phyloP scores from a whole-genome alignment of 1,140 invertebrate species.

The Calliopsis andreniformis region DNA sequence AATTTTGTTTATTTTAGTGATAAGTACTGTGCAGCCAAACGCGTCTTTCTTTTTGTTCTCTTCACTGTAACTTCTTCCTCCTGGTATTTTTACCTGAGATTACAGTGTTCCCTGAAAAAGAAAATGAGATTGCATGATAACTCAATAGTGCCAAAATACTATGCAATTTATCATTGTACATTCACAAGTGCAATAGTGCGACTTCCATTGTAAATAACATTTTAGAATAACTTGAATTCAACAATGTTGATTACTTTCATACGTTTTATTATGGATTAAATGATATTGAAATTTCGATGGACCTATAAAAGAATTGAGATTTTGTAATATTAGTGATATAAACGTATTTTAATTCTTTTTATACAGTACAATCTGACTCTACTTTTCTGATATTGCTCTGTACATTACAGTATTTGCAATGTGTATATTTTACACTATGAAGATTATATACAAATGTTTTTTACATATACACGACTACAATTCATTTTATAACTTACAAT shows the following conservation, averaged over 20 bases:
- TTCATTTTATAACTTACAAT: slow-evolving; percentile 12
- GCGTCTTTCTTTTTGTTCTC: slow-evolving; percentile 52
- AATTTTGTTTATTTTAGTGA: slow-evolving; percentile 22
- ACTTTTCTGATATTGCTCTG: slow-evolving; percentile 34
- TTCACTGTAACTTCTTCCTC: slow-evolving; percentile 61
- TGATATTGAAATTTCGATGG: slow-evolving; percentile 29
- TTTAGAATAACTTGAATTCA: slow-evolving; percentile 4
- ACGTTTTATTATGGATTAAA: slow-evolving; percentile 47
- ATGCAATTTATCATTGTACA: slow-evolving; percentile 15
- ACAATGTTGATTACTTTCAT: slow-evolving; percentile 46
- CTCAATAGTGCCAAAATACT: slow-evolving; percentile 11
- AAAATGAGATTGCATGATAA: slow-evolving; percentile 38
- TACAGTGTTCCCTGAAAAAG: slow-evolving; percentile 66
- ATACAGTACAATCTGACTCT: slow-evolving; percentile 27
- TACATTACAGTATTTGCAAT: slow-evolving; percentile 42
- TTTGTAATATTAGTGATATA: slow-evolving; percentile 53
- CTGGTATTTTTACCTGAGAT: slow-evolving; percentile 62
- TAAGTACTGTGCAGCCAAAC: not conserved
- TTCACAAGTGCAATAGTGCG: slow-evolving; percentile 10
- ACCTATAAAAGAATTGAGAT: slow-evolving; percentile 51
- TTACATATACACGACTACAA: slow-evolving; percentile 35
- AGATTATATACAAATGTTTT: slow-evolving; percentile 53
- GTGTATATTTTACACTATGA: no score
- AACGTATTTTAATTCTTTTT: slow-evolving; percentile 38
- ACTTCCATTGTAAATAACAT: slow-evolving; percentile 37